Evolutionary conservation across 2,797 vertebrate species (phyloP).

Genomic region (Valencia hispanica): DNA sequence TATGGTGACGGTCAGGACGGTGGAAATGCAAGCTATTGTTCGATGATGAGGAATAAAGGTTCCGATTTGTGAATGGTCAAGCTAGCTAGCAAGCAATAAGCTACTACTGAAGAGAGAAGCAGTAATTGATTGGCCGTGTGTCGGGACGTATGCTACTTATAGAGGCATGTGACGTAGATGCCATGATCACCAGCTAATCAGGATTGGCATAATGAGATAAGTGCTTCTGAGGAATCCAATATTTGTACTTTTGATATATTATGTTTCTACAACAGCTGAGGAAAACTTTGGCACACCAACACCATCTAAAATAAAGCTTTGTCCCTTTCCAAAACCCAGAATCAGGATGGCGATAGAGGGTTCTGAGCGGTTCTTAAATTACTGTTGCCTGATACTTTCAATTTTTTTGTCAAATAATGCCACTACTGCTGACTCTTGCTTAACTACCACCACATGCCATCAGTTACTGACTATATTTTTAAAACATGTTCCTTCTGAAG

Average conservation of each 20-base stretch:
- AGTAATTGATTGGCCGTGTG: no score
- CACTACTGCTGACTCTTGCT: background rate
- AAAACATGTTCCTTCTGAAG: slow-evolving; percentile 3
- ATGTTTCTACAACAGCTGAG: background rate
- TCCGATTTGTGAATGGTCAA: no score
- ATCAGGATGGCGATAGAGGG: background rate
- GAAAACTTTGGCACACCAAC: background rate
- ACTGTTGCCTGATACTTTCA: background rate
- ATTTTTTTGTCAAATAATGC: background rate
- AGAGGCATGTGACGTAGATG: no score
- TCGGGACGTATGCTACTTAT: no score
- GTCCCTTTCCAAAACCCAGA: background rate
- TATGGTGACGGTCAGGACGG: no score
- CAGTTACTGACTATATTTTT: background rate
- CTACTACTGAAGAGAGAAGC: no score
- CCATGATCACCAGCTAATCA: no score
- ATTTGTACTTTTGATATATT: background rate
- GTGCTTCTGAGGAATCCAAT: no score
- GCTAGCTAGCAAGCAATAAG: no score
- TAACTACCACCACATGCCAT: background rate
- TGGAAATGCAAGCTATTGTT: no score
- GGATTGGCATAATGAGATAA: no score
- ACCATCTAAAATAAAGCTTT: background rate
- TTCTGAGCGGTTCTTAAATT: background rate
- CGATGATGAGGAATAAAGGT: no score